These are phyloP conservation scores for Herpetotheres cachinnans DNA, from an alignment of 2,113 vertebrate genomes.

Conservation along the genomic window DNA sequence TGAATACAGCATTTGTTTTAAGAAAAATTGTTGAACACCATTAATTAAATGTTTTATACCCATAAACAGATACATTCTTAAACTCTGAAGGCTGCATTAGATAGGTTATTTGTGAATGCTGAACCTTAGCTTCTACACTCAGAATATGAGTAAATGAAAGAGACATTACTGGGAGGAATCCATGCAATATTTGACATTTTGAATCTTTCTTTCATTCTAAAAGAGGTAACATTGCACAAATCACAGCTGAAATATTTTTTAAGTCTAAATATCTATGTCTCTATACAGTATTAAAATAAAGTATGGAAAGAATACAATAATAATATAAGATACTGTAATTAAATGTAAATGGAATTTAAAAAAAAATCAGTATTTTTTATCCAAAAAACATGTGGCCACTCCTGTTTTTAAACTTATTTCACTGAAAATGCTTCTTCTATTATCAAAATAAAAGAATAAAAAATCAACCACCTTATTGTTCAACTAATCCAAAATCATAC, in stretches of 20 bases:
- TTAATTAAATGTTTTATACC: background rate
- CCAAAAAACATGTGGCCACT: accelerated
- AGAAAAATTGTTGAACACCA: background rate
- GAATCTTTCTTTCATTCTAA: background rate
- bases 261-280: background rate
- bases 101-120: background rate
- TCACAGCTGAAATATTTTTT: background rate
- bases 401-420: background rate
- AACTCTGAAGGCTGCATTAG: background rate
- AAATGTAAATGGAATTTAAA: background rate
- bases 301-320: background rate
- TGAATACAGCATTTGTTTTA: background rate
- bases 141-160: background rate
- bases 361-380: background rate
- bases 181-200: background rate
- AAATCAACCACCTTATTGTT: background rate
- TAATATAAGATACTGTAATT: background rate
- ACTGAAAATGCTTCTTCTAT: background rate
- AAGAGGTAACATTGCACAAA: background rate
- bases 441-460: background rate
- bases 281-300: background rate
- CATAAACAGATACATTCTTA: background rate
- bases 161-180: background rate
- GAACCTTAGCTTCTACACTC: background rate
- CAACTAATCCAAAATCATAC: background rate